A percentile compares a stretch with the other conserved stretches of the same genome.
phyloP scores from a whole-genome alignment of 2,888 invertebrate species.

The Anagyrus pseudococci region DNA sequence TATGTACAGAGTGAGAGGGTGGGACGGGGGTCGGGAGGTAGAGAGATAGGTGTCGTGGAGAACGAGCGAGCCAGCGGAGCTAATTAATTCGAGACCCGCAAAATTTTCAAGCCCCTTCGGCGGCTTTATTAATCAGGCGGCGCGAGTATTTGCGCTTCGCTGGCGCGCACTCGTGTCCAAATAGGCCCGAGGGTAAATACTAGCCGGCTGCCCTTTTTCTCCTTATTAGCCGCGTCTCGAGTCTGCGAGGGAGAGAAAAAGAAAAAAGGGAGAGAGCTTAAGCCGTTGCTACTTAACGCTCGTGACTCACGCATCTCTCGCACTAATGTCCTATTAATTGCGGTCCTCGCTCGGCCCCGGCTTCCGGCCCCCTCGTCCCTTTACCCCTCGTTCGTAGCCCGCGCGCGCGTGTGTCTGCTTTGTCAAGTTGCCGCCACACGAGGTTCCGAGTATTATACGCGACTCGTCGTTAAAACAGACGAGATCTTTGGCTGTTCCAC shows the following conservation, averaged over 20 bases:
- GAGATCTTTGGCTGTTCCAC: slow-evolving; percentile 11
- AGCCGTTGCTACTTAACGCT: background rate
- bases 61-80: too few species aligned
- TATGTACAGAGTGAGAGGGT: too few species aligned
- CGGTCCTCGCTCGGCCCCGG: slow-evolving; percentile 22
- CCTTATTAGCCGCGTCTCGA: too few species aligned
- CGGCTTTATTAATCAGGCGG: too few species aligned
- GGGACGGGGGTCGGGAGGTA: too few species aligned
- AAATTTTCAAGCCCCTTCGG: too few species aligned
- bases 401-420: too few species aligned
- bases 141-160: too few species aligned
- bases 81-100: too few species aligned
- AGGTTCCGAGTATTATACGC: background rate
- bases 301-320: slow-evolving; percentile 43
- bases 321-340: slow-evolving; percentile 57
- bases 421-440: background rate
- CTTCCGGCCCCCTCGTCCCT: background rate
- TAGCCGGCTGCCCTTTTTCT: too few species aligned
- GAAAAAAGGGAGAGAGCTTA: background rate
- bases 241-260: too few species aligned
- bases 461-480: slow-evolving; percentile 7
- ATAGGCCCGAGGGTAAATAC: background rate
- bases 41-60: too few species aligned
- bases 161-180: background rate
- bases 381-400: slow-evolving; percentile 1